Evolutionary conservation across 2,888 invertebrate genomes (phyloP), one percentile per base, ranked within the genome.

Genomic region (Macropis europaea): DNA sequence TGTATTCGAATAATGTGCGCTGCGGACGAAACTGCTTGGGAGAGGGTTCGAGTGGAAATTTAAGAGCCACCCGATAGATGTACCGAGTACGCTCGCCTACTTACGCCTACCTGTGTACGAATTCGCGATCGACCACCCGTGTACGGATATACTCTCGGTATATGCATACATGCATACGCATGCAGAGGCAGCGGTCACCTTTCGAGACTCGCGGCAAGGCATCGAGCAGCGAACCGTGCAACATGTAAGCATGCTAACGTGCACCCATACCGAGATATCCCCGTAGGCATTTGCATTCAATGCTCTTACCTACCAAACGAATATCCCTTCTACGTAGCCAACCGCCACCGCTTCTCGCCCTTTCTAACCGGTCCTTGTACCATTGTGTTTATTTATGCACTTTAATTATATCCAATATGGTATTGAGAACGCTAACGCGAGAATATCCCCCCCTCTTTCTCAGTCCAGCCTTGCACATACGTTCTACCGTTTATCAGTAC

Each of bases 351-450:
- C 57, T 68, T 67, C 47, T 69, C 63, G 62, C 70, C 54, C 70
- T 54, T 68, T 57, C 69, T 48, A 61, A 57, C 61, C 68, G 72
- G 80, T 70, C 82, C 88, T 84, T 88, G 87, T 89, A 87, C 89
- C 88, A 88, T 89, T 89, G 88, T 89, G 85, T 85, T 88, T 89
- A 87, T 89, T 89, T 89, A 87, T 88, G 87, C 86, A 86, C 87
- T 88, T 89, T 89, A 89, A 89, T 89, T 89, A 88, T 88, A 86
- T 89, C 88, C 85, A 88, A 88, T 89, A 89, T 86, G 88, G 88
- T 87, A 85, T 78, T 24, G 30, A 50, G 56, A 30, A 15, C 13
- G 30, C 19, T n/a, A 11, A 84, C 82, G 74, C 68, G 59, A 71
- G 71, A 62, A 45, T 57, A 43, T 42, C 50, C 36, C 43, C 36